phyloP scores from a whole-genome alignment of 2,797 vertebrate species.

The Spea hammondii region DNA sequence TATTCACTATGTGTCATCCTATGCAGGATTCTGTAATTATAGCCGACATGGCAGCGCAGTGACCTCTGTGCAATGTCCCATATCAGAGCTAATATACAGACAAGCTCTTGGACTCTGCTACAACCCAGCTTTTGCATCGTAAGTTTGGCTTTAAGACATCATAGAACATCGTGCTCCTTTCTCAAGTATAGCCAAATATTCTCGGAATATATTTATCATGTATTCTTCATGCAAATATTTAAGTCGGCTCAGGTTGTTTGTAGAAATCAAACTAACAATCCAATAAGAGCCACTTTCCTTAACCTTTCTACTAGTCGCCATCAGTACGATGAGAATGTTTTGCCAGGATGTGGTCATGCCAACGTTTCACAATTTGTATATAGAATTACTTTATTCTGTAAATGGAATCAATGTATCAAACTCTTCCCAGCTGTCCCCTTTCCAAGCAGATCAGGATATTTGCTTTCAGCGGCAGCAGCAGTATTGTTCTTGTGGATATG shows the following conservation, averaged over 20 bases:
- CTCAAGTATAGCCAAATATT: too few relatives aligned
- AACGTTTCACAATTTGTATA: not conserved
- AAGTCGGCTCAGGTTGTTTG: too few relatives aligned
- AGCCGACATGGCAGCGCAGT: conserved; percentile 14
- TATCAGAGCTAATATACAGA: not conserved
- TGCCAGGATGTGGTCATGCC: not conserved
- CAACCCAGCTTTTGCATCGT: too few relatives aligned
- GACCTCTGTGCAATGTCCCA: conserved; percentile 30
- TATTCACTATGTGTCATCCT: conserved; percentile 17
- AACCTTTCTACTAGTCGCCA: too few relatives aligned
- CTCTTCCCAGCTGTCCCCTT: not conserved
- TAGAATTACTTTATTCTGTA: not conserved
- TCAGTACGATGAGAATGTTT: too few relatives aligned
- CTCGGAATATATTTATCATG: too few relatives aligned
- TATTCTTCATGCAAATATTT: too few relatives aligned
- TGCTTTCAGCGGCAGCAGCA: not conserved
- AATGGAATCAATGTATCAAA: not conserved
- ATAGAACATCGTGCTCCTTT: too few relatives aligned
- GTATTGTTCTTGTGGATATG: conserved; percentile 30
- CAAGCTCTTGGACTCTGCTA: too few relatives aligned
- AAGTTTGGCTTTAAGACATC: too few relatives aligned
- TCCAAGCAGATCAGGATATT: not conserved
- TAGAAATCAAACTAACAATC: too few relatives aligned
- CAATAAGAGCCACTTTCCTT: too few relatives aligned
- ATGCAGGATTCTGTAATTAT: conserved; percentile 28